Percentiles rank a stretch among this genome's conserved stretches.
Evolutionary conservation across 2,113 vertebrate genomes (phyloP).

Genomic region (Ardeotis arabs): DNA sequence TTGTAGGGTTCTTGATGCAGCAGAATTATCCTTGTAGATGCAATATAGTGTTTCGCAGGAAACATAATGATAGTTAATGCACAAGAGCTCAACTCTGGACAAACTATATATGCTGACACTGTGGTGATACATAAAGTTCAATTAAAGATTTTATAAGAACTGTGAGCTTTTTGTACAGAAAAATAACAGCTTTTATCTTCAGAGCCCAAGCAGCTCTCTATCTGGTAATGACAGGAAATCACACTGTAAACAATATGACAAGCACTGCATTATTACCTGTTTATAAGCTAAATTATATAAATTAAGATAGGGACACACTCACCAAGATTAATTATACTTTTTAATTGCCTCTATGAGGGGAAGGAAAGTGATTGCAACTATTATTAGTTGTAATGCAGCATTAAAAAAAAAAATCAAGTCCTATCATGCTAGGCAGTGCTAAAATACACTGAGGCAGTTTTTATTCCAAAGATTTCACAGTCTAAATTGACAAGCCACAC

Average conservation of each 20-base stretch:
- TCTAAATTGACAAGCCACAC: neutral
- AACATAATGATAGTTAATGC: neutral
- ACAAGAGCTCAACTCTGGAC: neutral
- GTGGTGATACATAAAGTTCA: fast-evolving
- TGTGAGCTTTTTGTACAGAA: neutral
- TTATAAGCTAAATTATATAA: neutral
- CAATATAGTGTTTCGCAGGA: neutral
- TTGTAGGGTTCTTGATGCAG: neutral
- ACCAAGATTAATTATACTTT: neutral
- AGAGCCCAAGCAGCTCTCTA: neutral
- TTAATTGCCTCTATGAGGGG: neutral
- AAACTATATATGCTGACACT: neutral
- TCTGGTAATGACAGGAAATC: neutral
- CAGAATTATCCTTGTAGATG: neutral
- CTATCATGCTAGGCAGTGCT: neutral
- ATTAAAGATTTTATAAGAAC: neutral
- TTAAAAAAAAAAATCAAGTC: neutral
- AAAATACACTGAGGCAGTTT: neutral
- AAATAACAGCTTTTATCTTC: neutral
- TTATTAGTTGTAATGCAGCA: neutral
- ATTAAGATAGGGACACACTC: neutral
- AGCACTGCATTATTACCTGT: neutral
- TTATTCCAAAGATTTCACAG: neutral
- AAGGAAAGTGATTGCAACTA: constrained; percentile 7
- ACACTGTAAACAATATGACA: neutral